Percentiles rank a stretch among this genome's conserved stretches.
These are phyloP conservation scores for Dryomyza anilis DNA, from an alignment of 2,888 invertebrate genomes.

Conservation along the genomic window DNA sequence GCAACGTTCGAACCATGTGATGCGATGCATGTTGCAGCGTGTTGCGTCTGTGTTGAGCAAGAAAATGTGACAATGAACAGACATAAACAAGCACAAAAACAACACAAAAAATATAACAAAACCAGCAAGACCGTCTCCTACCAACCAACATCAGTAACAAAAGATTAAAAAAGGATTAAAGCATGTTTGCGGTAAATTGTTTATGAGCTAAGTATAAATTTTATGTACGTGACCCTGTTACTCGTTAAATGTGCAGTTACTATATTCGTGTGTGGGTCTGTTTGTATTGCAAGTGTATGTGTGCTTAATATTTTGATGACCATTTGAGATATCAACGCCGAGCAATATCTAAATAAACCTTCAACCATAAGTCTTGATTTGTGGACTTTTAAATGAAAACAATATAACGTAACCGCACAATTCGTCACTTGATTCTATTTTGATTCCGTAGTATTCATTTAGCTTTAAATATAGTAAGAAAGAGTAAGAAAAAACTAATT, in stretches of 20 bases:
- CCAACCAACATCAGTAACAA: background rate
- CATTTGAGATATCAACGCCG: too few relatives aligned
- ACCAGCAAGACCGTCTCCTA: background rate
- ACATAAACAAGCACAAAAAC: constrained; percentile 6
- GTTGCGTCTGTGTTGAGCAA: background rate
- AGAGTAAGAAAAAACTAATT: too few relatives aligned
- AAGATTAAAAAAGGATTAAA: constrained; percentile 15
- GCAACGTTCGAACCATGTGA: background rate
- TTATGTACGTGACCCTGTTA: constrained; percentile 1
- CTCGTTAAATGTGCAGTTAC: background rate
- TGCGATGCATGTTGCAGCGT: background rate
- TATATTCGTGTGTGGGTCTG: background rate
- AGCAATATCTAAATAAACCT: too few relatives aligned
- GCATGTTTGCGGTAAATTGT: constrained; percentile 26
- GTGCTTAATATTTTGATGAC: too few relatives aligned
- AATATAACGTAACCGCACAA: too few relatives aligned
- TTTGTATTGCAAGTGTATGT: constrained; percentile 6
- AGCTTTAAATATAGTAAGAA: too few relatives aligned
- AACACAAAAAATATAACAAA: background rate
- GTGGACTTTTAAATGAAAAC: too few relatives aligned
- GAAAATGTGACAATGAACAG: constrained; percentile 27
- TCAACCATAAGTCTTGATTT: too few relatives aligned
- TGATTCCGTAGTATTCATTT: too few relatives aligned
- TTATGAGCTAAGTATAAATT: constrained; percentile 21
- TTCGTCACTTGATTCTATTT: too few relatives aligned